A percentile compares a stretch with the other conserved stretches of the same genome.
Evolutionary conservation across 2,113 vertebrate genomes (phyloP).

Genomic region (Platysteira castanea): DNA sequence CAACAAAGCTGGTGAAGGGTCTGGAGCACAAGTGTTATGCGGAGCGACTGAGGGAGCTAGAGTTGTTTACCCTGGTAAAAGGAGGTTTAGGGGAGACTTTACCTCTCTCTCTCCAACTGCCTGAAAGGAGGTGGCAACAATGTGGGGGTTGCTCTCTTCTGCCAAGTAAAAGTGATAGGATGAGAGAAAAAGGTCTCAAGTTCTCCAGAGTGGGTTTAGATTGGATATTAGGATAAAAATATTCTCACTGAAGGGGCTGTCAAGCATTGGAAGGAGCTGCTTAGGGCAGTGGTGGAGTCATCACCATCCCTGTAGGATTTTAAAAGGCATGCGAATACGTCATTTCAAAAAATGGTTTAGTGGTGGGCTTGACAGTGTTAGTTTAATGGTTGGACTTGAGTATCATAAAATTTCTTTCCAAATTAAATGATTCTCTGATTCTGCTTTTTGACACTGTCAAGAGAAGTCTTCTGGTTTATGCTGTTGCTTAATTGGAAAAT

Average conservation of each 20-base stretch:
- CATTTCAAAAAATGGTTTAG: background rate
- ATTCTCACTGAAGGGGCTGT: background rate
- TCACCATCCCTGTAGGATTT: background rate
- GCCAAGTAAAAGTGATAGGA: background rate
- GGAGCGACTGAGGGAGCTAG: background rate
- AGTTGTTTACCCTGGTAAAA: background rate
- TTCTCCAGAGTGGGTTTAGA: background rate
- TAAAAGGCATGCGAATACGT: background rate
- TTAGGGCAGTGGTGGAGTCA: background rate
- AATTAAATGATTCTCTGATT: background rate
- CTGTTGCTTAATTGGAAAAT: background rate
- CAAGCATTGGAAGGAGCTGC: background rate
- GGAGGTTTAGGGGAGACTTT: background rate
- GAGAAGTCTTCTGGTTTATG: background rate
- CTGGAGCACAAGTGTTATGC: background rate
- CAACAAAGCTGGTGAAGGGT: background rate
- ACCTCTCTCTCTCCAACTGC: background rate
- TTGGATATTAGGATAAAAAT: background rate
- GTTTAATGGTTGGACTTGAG: background rate
- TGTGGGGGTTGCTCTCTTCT: background rate
- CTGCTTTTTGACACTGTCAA: background rate
- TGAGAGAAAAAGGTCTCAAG: background rate
- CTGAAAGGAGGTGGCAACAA: background rate
- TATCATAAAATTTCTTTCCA: background rate
- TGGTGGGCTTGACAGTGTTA: background rate